Base-by-base conservation (phyloP, 2,888 invertebrate species). In the Ornithoptera alexandrae region DNA sequence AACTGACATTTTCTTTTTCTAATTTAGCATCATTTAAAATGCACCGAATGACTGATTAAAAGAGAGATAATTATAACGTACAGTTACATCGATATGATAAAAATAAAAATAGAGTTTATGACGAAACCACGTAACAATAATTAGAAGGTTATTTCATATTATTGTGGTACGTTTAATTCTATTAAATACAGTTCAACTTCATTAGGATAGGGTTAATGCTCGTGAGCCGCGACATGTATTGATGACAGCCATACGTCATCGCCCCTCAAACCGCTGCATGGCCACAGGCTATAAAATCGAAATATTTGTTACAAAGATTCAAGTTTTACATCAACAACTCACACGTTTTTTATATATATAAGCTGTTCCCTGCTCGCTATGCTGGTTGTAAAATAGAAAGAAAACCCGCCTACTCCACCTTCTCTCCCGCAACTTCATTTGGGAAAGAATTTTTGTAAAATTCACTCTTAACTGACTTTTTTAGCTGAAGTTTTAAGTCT, bases 201-300 rank as follows among this genome's bases (percentile, higher is more conserved):
- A 90, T 90, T 87, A 87, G 79, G 79, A 77, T 78, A 81, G 85
- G 88, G 88, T 88, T 89, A 88, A 87, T 84, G 84, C 78, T 81
- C 80, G 80, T 75, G 72, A 78, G 20, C 77, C 79, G 75, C 76
- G 89, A 89, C 89, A 80, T 77, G 77, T 88, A 90, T 89, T 89
- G 87, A 90, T 90, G 87, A 78, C 78, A 75, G 73, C 75, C 77
- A 88, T 90, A 88, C 86, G 86, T 89, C 89, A 90, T 88, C 85
- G 80, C 81, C 81, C 76, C 74, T 73, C 72, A 72, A 70, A 58
- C 59, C 53, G 50, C 30, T 36, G 46, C 30, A 42, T 24, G 59
- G 24, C 68, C 60, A 64, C 68, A 22, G 68, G 68, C 63, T 50
- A 46, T 36, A 42, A 36, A 22, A 30, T 59, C 58, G 62, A 58